These are phyloP conservation scores for Macaria liturata DNA, from an alignment of 2,888 invertebrate genomes.

Conservation along the genomic window DNA sequence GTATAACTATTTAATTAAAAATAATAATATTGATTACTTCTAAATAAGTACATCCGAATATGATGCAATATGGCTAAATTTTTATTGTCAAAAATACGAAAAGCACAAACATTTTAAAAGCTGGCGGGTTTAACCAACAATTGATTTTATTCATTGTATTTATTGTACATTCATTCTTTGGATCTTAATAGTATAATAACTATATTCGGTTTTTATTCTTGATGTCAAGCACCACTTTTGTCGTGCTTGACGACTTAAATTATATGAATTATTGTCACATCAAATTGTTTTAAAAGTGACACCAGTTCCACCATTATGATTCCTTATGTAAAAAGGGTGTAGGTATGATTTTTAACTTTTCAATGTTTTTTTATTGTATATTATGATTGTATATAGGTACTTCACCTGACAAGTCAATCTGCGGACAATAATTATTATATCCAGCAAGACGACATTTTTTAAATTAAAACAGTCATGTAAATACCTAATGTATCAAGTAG, in stretches of 20 bases:
- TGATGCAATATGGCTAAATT: slow-evolving; percentile 34
- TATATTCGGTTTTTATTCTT: slow-evolving; percentile 7
- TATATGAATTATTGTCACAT: too few relatives aligned
- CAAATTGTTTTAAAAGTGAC: too few relatives aligned
- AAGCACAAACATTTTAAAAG: slow-evolving; percentile 36
- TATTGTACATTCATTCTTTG: slow-evolving; percentile 16
- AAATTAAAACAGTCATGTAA: slow-evolving; percentile 10
- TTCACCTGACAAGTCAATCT: too few relatives aligned
- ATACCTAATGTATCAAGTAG: too few relatives aligned
- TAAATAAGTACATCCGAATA: slow-evolving; percentile 47
- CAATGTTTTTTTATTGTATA: too few relatives aligned
- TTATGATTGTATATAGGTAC: too few relatives aligned
- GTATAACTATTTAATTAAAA: slow-evolving; percentile 26
- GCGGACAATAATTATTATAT: too few relatives aligned
- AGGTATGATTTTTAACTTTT: too few relatives aligned
- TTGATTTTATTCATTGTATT: slow-evolving; percentile 24
- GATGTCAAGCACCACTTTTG: slow-evolving; percentile 4
- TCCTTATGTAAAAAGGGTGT: too few relatives aligned
- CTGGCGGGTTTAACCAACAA: slow-evolving; percentile 17
- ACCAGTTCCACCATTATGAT: too few relatives aligned
- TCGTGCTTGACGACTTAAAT: too few relatives aligned
- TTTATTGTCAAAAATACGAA: slow-evolving; percentile 57
- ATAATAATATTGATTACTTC: slow-evolving; percentile 14
- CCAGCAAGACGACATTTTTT: neutral
- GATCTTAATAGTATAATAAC: too few relatives aligned